Conservation (phyloP, 2,888 invertebrate species). For the Latrodectus elegans region DNA sequence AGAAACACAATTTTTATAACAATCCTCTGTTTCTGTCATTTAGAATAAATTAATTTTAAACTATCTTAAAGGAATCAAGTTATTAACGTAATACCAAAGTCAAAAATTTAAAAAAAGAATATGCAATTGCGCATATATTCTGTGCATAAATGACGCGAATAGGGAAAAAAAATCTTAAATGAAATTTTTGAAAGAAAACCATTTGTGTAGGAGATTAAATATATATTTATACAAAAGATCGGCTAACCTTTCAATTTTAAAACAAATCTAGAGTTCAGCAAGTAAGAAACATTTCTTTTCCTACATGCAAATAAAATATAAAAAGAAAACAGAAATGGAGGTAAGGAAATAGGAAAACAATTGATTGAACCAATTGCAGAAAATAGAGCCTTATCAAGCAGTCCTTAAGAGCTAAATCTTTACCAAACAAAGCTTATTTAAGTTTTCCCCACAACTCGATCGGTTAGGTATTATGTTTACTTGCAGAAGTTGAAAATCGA, state of each 20-base stretch:
- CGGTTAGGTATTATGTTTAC: constrained; percentile 14
- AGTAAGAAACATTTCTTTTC: neutral
- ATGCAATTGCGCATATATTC: too few relatives aligned
- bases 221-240: neutral
- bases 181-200: neutral
- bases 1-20: too few relatives aligned
- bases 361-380: constrained; percentile 52
- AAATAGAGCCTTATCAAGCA: constrained; percentile 32
- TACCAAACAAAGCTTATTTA: constrained; percentile 63
- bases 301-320: constrained; percentile 18
- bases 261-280: neutral
- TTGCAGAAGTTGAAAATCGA: neutral
- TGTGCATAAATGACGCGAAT: too few relatives aligned
- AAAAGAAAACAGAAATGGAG: constrained; percentile 2
- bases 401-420: constrained; percentile 26
- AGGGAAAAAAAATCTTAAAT: neutral
- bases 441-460: constrained; percentile 18
- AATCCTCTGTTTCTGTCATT: too few relatives aligned
- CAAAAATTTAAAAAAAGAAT: too few relatives aligned
- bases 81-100: too few relatives aligned
- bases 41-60: too few relatives aligned
- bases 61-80: too few relatives aligned
- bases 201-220: neutral
- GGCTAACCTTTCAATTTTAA: neutral
- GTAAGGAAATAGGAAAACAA: constrained; percentile 3